Conservation (phyloP, 2,113 vertebrate genomes). For the Sinocyclocheilus maitianheensis region DNA sequence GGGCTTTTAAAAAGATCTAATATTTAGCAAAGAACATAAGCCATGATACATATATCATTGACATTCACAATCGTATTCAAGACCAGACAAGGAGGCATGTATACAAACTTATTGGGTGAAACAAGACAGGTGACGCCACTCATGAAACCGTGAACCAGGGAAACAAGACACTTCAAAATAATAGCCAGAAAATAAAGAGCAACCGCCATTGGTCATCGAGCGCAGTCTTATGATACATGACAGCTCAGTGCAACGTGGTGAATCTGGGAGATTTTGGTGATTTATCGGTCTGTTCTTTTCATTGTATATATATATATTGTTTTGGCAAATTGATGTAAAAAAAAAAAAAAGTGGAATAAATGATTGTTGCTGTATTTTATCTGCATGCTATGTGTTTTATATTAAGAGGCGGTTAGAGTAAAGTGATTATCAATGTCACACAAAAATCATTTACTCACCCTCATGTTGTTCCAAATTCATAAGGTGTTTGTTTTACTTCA, state of each 20-base stretch:
- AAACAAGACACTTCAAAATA: constrained; percentile 1
- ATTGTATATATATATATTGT: too few relatives aligned
- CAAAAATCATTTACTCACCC: not conserved
- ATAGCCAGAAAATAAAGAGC: constrained; percentile 18
- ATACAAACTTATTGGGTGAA: not conserved
- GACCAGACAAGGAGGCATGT: not conserved
- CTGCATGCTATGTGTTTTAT: too few relatives aligned
- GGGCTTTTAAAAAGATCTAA: not conserved
- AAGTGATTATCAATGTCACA: not conserved
- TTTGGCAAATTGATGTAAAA: too few relatives aligned
- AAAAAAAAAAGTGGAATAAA: too few relatives aligned
- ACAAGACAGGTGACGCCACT: not conserved
- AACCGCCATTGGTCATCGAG: not conserved
- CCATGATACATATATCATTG: not conserved
- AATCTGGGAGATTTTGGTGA: constrained; percentile 11
- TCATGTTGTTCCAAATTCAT: not conserved
- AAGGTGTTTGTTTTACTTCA: not conserved
- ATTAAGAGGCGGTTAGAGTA: too few relatives aligned
- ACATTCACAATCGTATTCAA: not conserved
- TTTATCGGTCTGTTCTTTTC: not conserved
- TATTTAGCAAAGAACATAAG: not conserved
- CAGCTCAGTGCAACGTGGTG: not conserved
- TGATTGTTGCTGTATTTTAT: too few relatives aligned
- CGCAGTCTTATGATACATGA: constrained; percentile 2
- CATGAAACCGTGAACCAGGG: not conserved